Percentiles rank a stretch among this genome's conserved stretches.
phyloP scores from a whole-genome alignment of 1,140 invertebrate species.

The Lepidotrigona ventralis region DNA sequence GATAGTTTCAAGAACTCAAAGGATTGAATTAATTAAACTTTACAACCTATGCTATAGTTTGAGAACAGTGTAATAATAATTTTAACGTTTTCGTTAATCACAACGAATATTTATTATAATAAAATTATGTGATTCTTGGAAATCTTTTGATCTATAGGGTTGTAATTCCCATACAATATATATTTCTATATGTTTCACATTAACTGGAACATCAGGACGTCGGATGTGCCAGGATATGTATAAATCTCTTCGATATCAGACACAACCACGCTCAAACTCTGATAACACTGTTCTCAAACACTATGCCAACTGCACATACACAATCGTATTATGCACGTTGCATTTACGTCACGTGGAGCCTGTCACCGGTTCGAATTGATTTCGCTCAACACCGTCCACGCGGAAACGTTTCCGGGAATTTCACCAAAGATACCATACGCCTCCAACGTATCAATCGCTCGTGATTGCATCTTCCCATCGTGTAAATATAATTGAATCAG shows the following conservation, averaged over 20 bases:
- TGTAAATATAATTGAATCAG: too few species aligned
- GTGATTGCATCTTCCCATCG: not conserved
- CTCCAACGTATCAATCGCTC: not conserved
- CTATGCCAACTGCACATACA: not conserved
- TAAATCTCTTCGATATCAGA: not conserved
- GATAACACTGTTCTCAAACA: constrained; percentile 11
- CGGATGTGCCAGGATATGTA: not conserved
- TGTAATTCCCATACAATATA: too few species aligned
- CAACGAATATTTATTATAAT: not conserved
- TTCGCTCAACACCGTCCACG: not conserved
- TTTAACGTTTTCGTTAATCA: not conserved
- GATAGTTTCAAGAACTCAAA: too few species aligned
- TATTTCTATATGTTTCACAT: too few species aligned
- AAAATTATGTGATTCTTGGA: too few species aligned
- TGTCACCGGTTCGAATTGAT: constrained; percentile 21
- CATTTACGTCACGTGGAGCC: not conserved
- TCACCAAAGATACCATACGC: not conserved
- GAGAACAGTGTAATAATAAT: too few species aligned
- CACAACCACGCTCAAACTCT: not conserved
- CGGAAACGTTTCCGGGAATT: not conserved
- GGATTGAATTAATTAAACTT: too few species aligned
- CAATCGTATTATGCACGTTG: not conserved
- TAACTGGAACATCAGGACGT: not conserved
- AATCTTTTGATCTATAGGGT: too few species aligned
- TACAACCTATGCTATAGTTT: too few species aligned